Evolutionary conservation across 2,113 vertebrate genomes (phyloP).

Genomic region (Etia nguti): DNA sequence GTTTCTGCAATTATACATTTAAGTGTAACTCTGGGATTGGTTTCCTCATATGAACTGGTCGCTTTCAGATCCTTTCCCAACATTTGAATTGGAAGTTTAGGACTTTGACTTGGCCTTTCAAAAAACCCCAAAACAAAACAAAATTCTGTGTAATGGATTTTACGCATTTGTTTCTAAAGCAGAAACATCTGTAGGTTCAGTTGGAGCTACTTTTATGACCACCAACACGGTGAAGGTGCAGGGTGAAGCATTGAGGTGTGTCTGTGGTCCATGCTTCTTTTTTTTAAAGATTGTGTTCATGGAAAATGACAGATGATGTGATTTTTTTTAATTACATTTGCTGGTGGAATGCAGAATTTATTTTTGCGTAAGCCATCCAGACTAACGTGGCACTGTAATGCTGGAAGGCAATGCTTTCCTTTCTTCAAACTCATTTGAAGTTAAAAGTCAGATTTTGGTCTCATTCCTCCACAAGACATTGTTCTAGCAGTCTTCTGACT

Average conservation of each 20-base stretch:
- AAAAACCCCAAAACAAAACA: accelerated
- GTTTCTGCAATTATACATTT: background rate
- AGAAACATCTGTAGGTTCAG: background rate
- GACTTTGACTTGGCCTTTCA: background rate
- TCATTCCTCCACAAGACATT: background rate
- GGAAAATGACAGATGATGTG: background rate
- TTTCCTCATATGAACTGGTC: background rate
- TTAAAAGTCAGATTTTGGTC: background rate
- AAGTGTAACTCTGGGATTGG: background rate
- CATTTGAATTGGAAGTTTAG: background rate
- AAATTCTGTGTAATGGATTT: background rate
- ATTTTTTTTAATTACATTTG: background rate
- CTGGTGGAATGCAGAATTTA: background rate
- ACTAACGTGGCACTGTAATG: background rate
- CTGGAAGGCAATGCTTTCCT: background rate
- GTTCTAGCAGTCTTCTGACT: background rate
- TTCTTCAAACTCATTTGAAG: background rate
- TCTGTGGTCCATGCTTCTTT: background rate
- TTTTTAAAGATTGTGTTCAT: no score
- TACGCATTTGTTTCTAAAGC: background rate
- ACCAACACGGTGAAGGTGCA: background rate
- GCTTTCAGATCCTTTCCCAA: background rate
- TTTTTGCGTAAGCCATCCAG: background rate
- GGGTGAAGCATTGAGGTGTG: background rate
- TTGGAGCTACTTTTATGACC: background rate